These are phyloP conservation scores for Mylabris sibirica DNA, from an alignment of 2,888 invertebrate species.

Conservation along the genomic window DNA sequence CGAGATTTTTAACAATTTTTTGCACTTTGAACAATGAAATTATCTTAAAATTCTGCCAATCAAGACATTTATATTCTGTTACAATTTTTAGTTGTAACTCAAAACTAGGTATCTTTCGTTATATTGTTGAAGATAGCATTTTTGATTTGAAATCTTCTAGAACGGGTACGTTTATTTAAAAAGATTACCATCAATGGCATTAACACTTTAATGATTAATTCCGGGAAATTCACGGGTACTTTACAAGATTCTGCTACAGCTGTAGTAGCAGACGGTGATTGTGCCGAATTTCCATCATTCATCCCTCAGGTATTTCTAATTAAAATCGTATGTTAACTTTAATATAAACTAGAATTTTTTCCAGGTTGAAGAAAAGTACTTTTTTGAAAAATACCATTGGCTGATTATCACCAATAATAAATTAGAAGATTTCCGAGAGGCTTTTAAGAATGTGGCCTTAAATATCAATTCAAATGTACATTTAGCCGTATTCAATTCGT, in stretches of 20 bases:
- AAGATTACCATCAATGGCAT: constrained; percentile 15
- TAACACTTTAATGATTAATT: constrained; percentile 8
- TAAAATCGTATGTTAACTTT: neutral
- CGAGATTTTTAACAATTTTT: neutral
- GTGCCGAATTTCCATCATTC: constrained; percentile 23
- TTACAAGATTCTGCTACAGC: neutral
- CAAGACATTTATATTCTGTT: neutral
- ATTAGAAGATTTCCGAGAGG: constrained; percentile 42
- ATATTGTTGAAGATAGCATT: neutral
- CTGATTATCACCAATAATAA: constrained; percentile 55
- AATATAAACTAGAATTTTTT: constrained; percentile 24
- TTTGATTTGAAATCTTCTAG: constrained; percentile 1
- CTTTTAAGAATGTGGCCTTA: constrained; percentile 57
- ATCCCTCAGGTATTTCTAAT: constrained; percentile 29
- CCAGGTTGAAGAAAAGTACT: constrained; percentile 39
- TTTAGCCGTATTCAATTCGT: constrained; percentile 49
- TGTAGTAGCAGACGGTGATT: constrained; percentile 35
- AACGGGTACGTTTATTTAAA: constrained; percentile 17
- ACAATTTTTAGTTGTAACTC: constrained; percentile 14
- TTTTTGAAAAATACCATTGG: constrained; percentile 58
- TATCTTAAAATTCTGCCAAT: constrained; percentile 14
- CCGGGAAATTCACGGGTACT: neutral
- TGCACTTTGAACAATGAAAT: neutral
- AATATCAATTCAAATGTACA: constrained; percentile 64
- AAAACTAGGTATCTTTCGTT: neutral